Conservation (phyloP, 37 sponge, comb jelly and placozoan genomes). For the Chondrilla cf. caribensis region DNA sequence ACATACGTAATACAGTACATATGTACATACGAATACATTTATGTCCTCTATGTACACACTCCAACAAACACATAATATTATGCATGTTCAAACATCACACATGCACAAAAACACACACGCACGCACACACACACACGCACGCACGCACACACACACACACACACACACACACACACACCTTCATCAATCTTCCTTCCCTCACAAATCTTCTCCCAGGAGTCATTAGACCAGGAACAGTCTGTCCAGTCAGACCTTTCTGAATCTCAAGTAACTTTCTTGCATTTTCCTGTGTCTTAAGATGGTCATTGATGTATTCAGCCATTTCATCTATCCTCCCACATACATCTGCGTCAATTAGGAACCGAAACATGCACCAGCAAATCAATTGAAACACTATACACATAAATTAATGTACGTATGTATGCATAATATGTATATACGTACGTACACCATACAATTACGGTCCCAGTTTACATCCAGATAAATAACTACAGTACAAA, state of each 20-base stretch:
- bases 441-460: too few species aligned
- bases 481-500: too few species aligned
- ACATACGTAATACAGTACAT: background rate
- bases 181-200: constrained; percentile 75
- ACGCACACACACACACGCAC: constrained; percentile 5
- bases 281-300: constrained; percentile 71
- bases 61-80: background rate
- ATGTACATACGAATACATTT: background rate
- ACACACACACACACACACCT: constrained; percentile 40
- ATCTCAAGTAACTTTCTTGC: constrained; percentile 60
- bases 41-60: too few species aligned
- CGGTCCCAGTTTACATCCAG: too few species aligned
- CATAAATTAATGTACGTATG: background rate
- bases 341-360: too few species aligned
- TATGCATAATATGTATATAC: too few species aligned
- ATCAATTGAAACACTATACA: too few species aligned
- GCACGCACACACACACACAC: background rate
- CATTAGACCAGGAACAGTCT: constrained; percentile 42
- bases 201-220: constrained; percentile 66
- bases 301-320: constrained; percentile 71
- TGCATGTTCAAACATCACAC: background rate
- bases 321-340: constrained; percentile 51
- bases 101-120: too few species aligned
- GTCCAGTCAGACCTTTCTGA: constrained; percentile 64
- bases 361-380: too few species aligned